Base-by-base conservation (phyloP, 64 coral and sea anemone species). In the Hydrozoanthus tunicans region DNA sequence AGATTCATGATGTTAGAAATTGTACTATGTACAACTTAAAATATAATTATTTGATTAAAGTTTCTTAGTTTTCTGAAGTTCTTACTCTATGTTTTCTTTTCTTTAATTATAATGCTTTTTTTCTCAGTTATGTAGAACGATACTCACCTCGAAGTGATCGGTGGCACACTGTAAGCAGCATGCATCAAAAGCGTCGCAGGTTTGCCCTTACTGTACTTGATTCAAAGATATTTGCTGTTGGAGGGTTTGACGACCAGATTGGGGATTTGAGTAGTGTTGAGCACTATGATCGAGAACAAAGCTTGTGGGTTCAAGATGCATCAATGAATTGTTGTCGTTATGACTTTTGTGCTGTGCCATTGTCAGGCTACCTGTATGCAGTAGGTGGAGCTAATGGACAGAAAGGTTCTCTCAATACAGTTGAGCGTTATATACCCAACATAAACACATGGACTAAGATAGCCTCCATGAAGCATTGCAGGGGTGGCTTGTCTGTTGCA, bases 191-290 rank as follows among this genome's bases (percentile, higher is more conserved):
- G 9, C 79, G 97, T 5, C 92, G 97, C 17, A 89, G 97, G 24
- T 94, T 99, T 72, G 94, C 97, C 57, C 90, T 99, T 1, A 94
- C 94, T 7, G 89, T 92, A 10, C 89, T 99, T 9, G 75, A 96
- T 23, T 90, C 64, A 8, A 84, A 77, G 24, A 91, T 99, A 57
- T 99, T 94, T 75, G 97, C 97, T 9, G 92, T 99, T 61, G 97
- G 97, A 54, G 97, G 97, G 15, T 99, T 99, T 90, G 94, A 99
- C 78, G 97, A 99, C 52, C 93, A 91, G 20, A 95, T 67, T n/a
- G 97, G 94, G 2, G 92, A 95, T 54, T 57, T 99, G 51, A 96
- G 89, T 20, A 90, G 91, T 53, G 90, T 99, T 12, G 97, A 99
- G 83, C 91, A 94, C 67, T 99, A 96, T 54, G 69, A 83, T 64